Conservation (phyloP, 2,113 vertebrate species). For the Heterotis niloticus region DNA sequence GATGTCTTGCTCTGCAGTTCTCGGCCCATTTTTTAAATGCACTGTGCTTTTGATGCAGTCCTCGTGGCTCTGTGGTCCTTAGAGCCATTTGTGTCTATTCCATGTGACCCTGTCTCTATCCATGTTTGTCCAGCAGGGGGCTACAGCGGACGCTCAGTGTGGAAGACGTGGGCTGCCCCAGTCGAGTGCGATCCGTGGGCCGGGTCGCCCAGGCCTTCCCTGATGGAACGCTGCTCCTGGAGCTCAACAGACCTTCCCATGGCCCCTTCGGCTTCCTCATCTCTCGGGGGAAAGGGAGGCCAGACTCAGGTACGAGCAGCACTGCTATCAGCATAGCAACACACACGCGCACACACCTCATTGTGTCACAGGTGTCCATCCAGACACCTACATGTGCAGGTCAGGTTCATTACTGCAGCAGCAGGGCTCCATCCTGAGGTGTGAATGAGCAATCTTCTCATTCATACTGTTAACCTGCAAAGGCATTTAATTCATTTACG, state of each 20-base stretch:
- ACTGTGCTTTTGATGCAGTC: not conserved
- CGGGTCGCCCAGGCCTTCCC: conserved; percentile 77
- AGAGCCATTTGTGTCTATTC: not conserved
- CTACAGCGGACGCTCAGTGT: conserved; percentile 66
- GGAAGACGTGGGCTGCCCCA: conserved; percentile 70
- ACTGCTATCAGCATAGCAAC: not conserved
- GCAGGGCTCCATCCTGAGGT: no score
- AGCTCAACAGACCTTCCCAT: conserved; percentile 71
- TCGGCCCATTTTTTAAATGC: no score
- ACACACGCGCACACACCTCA: no score
- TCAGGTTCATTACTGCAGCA: no score
- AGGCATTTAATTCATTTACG: not conserved
- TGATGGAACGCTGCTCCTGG: conserved; percentile 80
- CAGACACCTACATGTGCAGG: no score
- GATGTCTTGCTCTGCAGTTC: no score
- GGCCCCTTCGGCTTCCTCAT: conserved; percentile 82
- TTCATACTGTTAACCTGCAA: no score
- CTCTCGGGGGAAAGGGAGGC: conserved; percentile 79
- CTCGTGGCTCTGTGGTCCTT: not conserved
- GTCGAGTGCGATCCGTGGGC: conserved; percentile 64
- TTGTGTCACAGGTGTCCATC: no score
- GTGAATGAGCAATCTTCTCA: no score
- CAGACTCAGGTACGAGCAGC: conserved; percentile 75
- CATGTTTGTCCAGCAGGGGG: conserved; percentile 37
- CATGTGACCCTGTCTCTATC: not conserved